Percentiles rank a stretch among this genome's conserved stretches.
Evolutionary conservation across 2,888 invertebrate species (phyloP).

Genomic region (Rotaria magnacalcarata): DNA sequence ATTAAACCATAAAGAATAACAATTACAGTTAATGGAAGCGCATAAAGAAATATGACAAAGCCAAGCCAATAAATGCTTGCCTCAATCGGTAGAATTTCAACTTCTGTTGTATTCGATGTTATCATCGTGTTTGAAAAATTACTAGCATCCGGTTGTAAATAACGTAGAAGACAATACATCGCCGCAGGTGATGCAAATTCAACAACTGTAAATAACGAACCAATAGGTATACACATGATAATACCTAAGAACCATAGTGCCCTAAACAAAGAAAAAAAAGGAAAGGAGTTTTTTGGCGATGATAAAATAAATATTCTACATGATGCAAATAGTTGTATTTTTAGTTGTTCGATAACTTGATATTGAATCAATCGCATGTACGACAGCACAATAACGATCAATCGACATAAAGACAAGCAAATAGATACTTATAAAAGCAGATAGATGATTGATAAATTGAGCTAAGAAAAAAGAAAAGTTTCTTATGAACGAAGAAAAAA

Average conservation of each 20-base stretch:
- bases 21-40: not conserved
- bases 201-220: conserved; percentile 17
- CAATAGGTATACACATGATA: not conserved
- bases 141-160: not conserved
- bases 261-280: not conserved
- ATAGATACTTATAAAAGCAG: conserved; percentile 21
- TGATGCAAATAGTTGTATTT: conserved; percentile 23
- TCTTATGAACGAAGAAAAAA: not conserved
- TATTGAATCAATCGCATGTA: conserved; percentile 5
- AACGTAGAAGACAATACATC: not conserved
- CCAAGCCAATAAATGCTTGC: conserved; percentile 21
- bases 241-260: not conserved
- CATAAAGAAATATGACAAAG: conserved; percentile 24
- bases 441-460: conserved; percentile 29
- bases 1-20: conserved; percentile 21
- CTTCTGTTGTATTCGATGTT: not conserved
- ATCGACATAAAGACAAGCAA: conserved; percentile 16
- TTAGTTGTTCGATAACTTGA: not conserved
- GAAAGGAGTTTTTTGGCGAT: too few relatives aligned
- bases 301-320: not conserved
- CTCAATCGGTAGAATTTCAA: not conserved
- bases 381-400: conserved; percentile 27
- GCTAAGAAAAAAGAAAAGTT: not conserved
- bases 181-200: not conserved
- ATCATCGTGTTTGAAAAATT: not conserved